Base-by-base conservation (phyloP, 1,140 invertebrate genomes). In the Drosophila ogumai region DNA sequence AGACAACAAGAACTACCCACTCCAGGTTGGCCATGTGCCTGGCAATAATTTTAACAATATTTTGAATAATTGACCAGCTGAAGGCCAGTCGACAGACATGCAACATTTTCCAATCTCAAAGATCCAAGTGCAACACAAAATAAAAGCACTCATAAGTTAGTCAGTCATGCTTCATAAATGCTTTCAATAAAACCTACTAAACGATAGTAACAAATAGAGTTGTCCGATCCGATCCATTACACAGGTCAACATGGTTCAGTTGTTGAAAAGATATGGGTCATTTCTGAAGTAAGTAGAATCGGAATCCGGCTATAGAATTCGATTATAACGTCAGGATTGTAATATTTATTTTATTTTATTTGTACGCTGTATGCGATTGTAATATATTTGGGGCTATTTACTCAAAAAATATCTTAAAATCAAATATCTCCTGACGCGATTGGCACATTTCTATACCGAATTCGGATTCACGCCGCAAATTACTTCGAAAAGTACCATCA, bases 21-120 rank as follows among this genome's bases (percentile, higher is more conserved):
- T 31, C 31, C 36, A 22, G 19, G 52, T 13, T 9, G 50, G 6
- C 65, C 41, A 41, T 74, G 47, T 55, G 71, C 56, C 34, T 22
- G 69, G 50, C 38, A 19, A 75, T 75, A 64, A 64, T 65, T 75
- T 75, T 64, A 65, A 40, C 71, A 73, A 74, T 75, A 75, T 65
- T 75, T 49, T 75, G 71, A 75, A 75, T 75, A 75, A 75, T 75
- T 75, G 59, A 22, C 6, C 38, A 44, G 12, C 40, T 28, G 15
- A 12, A 60, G 72, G 71, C 71, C 55, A 56, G 41, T 54, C 72
- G 49, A 56, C 60, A 25, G 52, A 75, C 73, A 75, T 75, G 71
- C 73, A 75, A 75, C 46, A 34, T 65, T 75, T 54, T 61, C 40
- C 52, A 34, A 55, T 64, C 52, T 34, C 43, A 64, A 66, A 22